Evolutionary conservation across 1,140 invertebrate species (phyloP).

Genomic region (Holotrichia oblita): DNA sequence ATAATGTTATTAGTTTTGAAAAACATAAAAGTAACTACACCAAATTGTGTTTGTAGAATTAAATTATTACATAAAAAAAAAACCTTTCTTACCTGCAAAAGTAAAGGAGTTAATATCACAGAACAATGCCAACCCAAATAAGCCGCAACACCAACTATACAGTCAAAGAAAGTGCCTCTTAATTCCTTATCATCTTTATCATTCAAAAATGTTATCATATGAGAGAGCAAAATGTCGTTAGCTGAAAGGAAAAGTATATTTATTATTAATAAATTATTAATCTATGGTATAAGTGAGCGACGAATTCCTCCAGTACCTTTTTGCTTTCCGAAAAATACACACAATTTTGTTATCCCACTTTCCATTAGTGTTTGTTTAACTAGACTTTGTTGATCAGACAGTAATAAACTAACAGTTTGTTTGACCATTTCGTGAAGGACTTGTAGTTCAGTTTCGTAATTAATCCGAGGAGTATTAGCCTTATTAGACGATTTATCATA

Average conservation of each 20-base stretch:
- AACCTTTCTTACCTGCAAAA: conserved; percentile 80
- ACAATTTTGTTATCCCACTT: conserved; percentile 89
- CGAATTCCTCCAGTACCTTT: conserved; percentile 70
- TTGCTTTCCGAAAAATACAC: conserved; percentile 94
- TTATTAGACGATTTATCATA: conserved; percentile 47
- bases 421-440: conserved; percentile 91
- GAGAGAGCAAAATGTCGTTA: conserved; percentile 93
- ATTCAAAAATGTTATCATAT: conserved; percentile 98
- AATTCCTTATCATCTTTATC: conserved; percentile 94
- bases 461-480: conserved; percentile 66
- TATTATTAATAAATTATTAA: neutral
- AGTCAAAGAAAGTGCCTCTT: conserved; percentile 90
- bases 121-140: conserved; percentile 95
- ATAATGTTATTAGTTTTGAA: too few species aligned
- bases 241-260: conserved; percentile 64
- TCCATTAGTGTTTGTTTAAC: conserved; percentile 93
- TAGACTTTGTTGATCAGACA: conserved; percentile 89
- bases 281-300: neutral
- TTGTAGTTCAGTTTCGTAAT: conserved; percentile 88
- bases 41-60: neutral
- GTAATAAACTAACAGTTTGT: conserved; percentile 83
- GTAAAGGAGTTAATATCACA: conserved; percentile 87
- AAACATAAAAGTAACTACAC: too few species aligned
- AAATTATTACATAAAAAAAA: conserved; percentile 20
- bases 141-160: conserved; percentile 90